These are phyloP conservation scores for Amphiura filiformis DNA, from an alignment of 35 echinoderm and acorn worm genomes.

Conservation along the genomic window DNA sequence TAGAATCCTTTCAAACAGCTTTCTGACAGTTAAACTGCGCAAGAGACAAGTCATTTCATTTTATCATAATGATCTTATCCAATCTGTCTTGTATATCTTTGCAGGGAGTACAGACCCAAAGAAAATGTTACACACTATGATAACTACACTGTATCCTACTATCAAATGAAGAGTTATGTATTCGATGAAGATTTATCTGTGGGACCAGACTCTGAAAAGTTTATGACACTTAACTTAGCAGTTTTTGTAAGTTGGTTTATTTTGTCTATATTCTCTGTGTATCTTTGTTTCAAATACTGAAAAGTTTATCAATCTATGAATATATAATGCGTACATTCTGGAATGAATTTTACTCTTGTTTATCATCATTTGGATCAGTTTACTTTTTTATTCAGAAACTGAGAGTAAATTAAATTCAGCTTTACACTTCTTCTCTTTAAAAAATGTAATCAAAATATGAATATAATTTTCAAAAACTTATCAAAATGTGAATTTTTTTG, in stretches of 20 bases:
- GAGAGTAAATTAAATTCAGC: no score
- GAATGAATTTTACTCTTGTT: background rate
- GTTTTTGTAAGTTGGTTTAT: constrained; percentile 45
- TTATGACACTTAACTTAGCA: constrained; percentile 78
- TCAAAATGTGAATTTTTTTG: no score
- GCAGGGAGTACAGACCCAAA: constrained; percentile 61
- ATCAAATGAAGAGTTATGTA: constrained; percentile 42
- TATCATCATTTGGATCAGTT: background rate
- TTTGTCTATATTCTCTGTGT: background rate
- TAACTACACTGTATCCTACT: constrained; percentile 74
- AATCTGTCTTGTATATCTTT: no score
- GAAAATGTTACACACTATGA: constrained; percentile 25
- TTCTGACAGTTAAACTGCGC: no score
- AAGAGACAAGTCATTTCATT: no score
- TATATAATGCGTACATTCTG: background rate
- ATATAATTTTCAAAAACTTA: no score
- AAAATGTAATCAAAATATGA: no score
- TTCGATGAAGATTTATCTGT: constrained; percentile 52
- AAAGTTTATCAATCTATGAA: background rate
- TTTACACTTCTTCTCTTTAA: no score
- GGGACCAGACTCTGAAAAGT: constrained; percentile 35
- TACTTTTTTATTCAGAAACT: no score
- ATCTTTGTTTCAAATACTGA: background rate
- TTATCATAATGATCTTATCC: no score
- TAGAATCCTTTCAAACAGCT: no score